Evolutionary conservation across 2,113 vertebrate genomes (phyloP), one percentile per base, ranked within the genome.

Genomic region (Callionymus lyra): DNA sequence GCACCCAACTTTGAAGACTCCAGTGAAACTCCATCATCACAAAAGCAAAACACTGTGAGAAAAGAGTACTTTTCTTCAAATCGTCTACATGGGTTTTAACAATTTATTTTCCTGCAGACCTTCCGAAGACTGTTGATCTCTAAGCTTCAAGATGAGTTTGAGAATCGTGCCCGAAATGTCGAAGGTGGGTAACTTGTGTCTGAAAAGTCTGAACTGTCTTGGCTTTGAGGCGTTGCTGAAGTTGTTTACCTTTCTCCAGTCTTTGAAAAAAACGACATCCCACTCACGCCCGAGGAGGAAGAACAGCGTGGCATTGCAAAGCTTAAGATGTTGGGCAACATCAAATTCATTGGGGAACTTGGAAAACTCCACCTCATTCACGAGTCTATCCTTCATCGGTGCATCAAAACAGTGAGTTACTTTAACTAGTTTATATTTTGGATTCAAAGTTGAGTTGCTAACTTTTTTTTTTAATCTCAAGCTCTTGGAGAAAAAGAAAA

Each of bases 101-200:
- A 6, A 12, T 4, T 31, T 53, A 1, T 55, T 2, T 15, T 9
- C 59, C 61, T 34, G 0, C 56, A 99, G 95, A 98, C 95, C 84
- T 98, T 99, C 90, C 91, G 94, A 86, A 84, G 92, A 84, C 94
- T 98, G 88, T 79, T 96, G 83, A 97, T 99, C 82, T 89, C 91
- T 74, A 99, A 99, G 86, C 95, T 99, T 88, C 95, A 99, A 88
- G 95, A 97, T 94, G 94, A 98, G 89, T 99, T 99, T 90, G 95
- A 98, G 82, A 99, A 99, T 72, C 89, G 94, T 81, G 88, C 94
- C 88, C 91, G 80, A 90, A 98, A 97, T 94, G 94, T 99, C 84
- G 94, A 99, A 81, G 60, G 95, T 97, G 68, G 88, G 89, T 64
- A n/a, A 46, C 31, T 45, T 15, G 12, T 1, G 2, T 16, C 5